Base-by-base conservation (phyloP, 2,797 vertebrate genomes). In the Euphonia xanthogaster region DNA sequence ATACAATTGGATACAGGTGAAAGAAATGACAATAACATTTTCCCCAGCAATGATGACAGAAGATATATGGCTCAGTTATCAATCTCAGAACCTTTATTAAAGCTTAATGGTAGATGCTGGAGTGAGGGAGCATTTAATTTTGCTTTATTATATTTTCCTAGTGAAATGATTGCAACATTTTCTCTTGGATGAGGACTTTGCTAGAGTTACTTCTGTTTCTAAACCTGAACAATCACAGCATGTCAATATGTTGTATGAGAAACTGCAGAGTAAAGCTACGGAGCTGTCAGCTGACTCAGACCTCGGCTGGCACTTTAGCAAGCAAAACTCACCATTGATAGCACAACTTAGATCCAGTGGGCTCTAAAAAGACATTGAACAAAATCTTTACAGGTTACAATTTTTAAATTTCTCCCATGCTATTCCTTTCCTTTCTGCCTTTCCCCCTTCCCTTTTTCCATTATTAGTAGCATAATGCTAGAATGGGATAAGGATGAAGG, bases 81-180 rank as follows among this genome's bases (percentile, higher is more conserved):
- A 86, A 14, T 67, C 63, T 66, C 28, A 40, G 66, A 75, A 91
- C 79, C 73, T 93, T 83, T 86, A 50, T 94, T 91, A 84, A 86
- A 87, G 40, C 51, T 60, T 78, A 66, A 86, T 63, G 39, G 62
- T 57, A 58, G 72, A 47, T 73, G n/a, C 37, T 78, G 27, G 25
- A 66, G 11, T 42, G 42, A 78, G 44, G n/a, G n/a, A 72, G 40
- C 12, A 90, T 89, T 86, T 77, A 58, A 31, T 72, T 92, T 85
- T 63, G 6, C 42, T 93, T 74, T 58, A 53, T 39, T 86, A 25
- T 62, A 35, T 73, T 93, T 73, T 9, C 22, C 33, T 74, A 66
- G 55, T 62, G 50, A 93, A 94, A 75, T 55, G 14, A 77, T 62
- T 68, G 28, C 39, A 55, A n/a, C 19, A 23, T 84, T 86, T 94